Evolutionary conservation across 2,113 vertebrate species (phyloP).

Genomic region (Petrocephalus microphthalmus): DNA sequence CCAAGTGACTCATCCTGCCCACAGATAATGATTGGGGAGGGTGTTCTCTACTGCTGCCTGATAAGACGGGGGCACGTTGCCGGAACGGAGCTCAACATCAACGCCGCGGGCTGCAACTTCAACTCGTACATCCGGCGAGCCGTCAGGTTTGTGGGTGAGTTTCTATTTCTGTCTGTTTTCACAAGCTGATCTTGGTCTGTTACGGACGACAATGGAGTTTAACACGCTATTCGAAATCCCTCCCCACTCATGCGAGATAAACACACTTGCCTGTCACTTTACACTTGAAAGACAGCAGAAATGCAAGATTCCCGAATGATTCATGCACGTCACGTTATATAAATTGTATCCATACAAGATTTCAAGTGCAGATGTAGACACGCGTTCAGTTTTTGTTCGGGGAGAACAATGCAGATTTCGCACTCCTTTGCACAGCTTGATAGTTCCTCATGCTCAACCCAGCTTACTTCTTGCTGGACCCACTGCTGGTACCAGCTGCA

Average conservation of each 20-base stretch:
- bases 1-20: conserved; percentile 24
- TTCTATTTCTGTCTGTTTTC: not conserved
- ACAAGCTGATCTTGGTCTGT: not conserved
- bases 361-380: not conserved
- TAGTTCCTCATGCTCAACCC: not conserved
- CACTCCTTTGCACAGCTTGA: not conserved
- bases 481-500: not conserved
- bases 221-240: not conserved
- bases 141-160: conserved; percentile 86
- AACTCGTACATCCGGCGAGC: conserved; percentile 95
- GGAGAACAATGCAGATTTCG: not conserved
- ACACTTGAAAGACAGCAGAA: not conserved
- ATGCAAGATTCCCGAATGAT: not conserved
- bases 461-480: not conserved
- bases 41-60: conserved; percentile 91
- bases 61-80: conserved; percentile 73
- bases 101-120: conserved; percentile 96
- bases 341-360: not conserved
- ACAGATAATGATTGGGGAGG: conserved; percentile 97
- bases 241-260: not conserved
- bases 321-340: not conserved
- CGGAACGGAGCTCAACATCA: conserved; percentile 84
- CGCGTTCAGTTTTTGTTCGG: not conserved
- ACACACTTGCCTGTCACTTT: not conserved
- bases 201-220: not conserved